Conservation (phyloP, 23 tunicate species). For the Trididemnum clinides region DNA sequence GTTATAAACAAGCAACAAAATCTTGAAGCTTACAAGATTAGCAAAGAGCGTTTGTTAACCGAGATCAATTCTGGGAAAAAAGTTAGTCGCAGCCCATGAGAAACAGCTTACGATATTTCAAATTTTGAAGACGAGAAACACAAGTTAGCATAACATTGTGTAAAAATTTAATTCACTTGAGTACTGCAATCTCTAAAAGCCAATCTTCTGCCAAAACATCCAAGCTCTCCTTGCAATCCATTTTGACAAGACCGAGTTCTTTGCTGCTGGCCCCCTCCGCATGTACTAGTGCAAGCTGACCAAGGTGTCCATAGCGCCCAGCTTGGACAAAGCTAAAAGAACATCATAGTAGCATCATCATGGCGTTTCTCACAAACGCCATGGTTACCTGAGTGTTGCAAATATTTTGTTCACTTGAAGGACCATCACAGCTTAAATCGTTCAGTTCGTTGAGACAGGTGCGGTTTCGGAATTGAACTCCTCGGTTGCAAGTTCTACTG, state of each 20-base stretch:
- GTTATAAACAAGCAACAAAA: too few species aligned
- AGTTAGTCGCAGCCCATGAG: too few species aligned
- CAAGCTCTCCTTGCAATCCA: slow-evolving; percentile 47
- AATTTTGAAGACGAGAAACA: too few species aligned
- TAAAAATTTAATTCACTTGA: not conserved
- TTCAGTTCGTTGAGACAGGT: slow-evolving; percentile 27
- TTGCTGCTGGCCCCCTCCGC: slow-evolving; percentile 68
- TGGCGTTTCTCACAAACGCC: not conserved
- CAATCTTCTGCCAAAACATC: slow-evolving; percentile 42
- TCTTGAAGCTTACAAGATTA: too few species aligned
- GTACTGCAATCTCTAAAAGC: slow-evolving; percentile 12
- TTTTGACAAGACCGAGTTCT: slow-evolving; percentile 52
- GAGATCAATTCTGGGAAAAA: too few species aligned
- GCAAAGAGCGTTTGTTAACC: too few species aligned
- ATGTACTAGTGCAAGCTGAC: slow-evolving; percentile 59
- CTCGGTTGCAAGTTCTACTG: slow-evolving; percentile 62
- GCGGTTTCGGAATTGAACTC: slow-evolving; percentile 46
- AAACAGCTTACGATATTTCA: too few species aligned
- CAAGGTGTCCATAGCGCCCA: slow-evolving; percentile 63
- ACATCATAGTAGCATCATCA: not conserved
- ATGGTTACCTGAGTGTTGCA: slow-evolving; percentile 64
- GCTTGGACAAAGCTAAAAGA: slow-evolving; percentile 54
- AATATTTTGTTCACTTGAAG: not conserved
- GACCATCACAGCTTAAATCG: slow-evolving; percentile 54
- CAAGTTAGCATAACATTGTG: not conserved